Evolutionary conservation across 2,797 vertebrate species (phyloP), one percentile per base, ranked within the genome.

Genomic region (Micromesistius poutassou): DNA sequence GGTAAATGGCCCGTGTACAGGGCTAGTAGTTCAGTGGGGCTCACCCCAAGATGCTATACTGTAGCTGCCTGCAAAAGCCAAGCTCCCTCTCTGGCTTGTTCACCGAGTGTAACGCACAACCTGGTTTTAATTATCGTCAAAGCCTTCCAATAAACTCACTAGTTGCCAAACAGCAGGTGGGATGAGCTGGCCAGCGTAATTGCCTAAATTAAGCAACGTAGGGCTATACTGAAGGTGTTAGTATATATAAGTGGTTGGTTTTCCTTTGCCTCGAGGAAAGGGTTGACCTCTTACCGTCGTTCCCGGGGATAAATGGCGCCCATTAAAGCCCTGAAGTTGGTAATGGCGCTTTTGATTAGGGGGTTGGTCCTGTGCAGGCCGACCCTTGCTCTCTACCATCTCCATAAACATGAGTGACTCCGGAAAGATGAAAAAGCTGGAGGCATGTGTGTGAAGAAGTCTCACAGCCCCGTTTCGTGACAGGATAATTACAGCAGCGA

Each of bases 401-500:
- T 87, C 78, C 81, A 81, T 89, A 86, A 90, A 89, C 89, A 91
- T 87, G 85, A 91, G 87, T 80, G 83, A 76, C 88, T 82, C 30
- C 77, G 78, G 84, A 88, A 87, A 91, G 90, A 91, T 89, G 84
- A 91, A 93, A 91, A 93, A 89, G 89, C 83, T 87, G 85, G 78
- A 87, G 87, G 86, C 85, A 88, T 85, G 86, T 83, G 87, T 86
- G 86, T 92, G 93, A 94, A 93, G 91, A 94, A 92, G 86, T 90
- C 85, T 90, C 91, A 87, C 87, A 91, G 91, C 85, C 85, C 84
- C 86, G 87, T 91, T 91, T 92, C 90, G 87, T 91, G 91, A 94
- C 93, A 93, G 89, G 88, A 90, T 94, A 93, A 94, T 94, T 93
- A 94, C 86, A 83, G 79, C 89, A 90, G 31, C 30, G 93, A 93